Evolutionary conservation across 2,113 vertebrate species (phyloP).

Genomic region (Chamaetylas fuelleborni): DNA sequence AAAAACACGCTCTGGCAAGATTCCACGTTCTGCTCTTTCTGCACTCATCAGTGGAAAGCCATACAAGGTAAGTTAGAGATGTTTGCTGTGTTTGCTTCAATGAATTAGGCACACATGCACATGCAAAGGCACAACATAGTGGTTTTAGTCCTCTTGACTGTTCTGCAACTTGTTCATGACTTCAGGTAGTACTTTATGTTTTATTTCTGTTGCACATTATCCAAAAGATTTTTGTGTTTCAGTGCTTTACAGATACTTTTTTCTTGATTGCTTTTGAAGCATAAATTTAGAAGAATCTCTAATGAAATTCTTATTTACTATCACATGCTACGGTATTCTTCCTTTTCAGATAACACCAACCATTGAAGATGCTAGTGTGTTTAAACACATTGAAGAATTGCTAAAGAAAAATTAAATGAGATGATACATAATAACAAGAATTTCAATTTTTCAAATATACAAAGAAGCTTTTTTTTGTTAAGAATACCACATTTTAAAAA

Average conservation of each 20-base stretch:
- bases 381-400: constrained; percentile 83
- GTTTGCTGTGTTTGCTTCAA: neutral
- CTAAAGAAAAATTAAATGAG: constrained; percentile 62
- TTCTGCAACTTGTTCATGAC: neutral
- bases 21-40: constrained; percentile 86
- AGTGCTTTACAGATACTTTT: neutral
- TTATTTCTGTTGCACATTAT: neutral
- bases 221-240: neutral
- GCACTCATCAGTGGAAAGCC: constrained; percentile 88
- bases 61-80: constrained; percentile 78
- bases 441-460: neutral
- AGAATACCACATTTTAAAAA: neutral
- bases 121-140: neutral
- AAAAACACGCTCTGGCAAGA: constrained; percentile 96
- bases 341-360: constrained; percentile 84
- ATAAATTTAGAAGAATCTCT: neutral
- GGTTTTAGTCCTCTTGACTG: neutral
- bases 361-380: constrained; percentile 89
- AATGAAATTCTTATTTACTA: neutral
- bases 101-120: neutral
- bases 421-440: neutral
- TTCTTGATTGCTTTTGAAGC: neutral
- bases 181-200: neutral
- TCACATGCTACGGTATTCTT: constrained; percentile 1
- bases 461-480: neutral